Percentiles rank a stretch among this genome's conserved stretches.
Conservation (phyloP, 1,140 invertebrate genomes). For the Drosophila funebris region DNA sequence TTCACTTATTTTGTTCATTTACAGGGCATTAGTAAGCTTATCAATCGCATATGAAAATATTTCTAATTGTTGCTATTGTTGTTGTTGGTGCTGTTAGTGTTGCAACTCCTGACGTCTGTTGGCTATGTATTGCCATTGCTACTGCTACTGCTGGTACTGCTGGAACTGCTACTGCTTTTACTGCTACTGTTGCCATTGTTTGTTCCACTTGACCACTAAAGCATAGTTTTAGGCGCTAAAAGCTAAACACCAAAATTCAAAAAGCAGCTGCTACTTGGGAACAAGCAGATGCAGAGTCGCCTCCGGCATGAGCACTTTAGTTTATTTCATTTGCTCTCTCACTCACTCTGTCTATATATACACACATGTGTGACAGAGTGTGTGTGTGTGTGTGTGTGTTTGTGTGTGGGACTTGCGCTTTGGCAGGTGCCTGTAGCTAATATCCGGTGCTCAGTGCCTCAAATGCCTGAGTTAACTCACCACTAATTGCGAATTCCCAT, state of each 20-base stretch:
- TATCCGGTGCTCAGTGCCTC: constrained; percentile 42
- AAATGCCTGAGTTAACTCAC: constrained; percentile 61
- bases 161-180: not conserved
- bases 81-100: constrained; percentile 5
- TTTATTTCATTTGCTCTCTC: constrained; percentile 48
- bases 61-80: not conserved
- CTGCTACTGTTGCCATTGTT: constrained; percentile 61
- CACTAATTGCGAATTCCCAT: constrained; percentile 63
- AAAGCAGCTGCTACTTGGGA: constrained; percentile 70
- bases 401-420: constrained; percentile 21
- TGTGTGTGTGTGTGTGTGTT: not conserved
- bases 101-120: constrained; percentile 25
- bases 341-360: not conserved
- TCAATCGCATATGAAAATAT: not conserved
- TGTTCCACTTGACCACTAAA: constrained; percentile 81
- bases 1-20: not conserved
- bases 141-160: not conserved
- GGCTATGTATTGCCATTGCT: constrained; percentile 16
- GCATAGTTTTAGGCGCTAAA: constrained; percentile 82
- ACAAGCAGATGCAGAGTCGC: constrained; percentile 21
- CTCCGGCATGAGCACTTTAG: constrained; percentile 53
- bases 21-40: not conserved
- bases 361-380: not conserved
- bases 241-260: constrained; percentile 81
- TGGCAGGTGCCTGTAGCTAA: constrained; percentile 47